Evolutionary conservation across 2,113 vertebrate species (phyloP), one percentile per base, ranked within the genome.

Genomic region (Rissa tridactyla): DNA sequence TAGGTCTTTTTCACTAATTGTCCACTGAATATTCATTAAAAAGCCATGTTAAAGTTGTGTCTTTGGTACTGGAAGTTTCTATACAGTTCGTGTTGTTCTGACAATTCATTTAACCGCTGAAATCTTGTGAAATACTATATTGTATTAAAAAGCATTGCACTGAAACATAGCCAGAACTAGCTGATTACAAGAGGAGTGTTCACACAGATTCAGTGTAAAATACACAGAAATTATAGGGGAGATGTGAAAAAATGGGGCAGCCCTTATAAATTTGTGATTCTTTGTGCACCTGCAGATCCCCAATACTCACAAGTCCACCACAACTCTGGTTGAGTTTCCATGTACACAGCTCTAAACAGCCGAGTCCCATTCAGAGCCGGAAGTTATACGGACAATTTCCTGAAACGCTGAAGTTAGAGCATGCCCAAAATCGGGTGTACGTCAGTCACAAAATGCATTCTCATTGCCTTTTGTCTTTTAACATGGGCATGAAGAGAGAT

Each of bases 311-410:
- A 72, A 72, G 5, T 57, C 42, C 46, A 57, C 32, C 11, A 15
- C 21, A 72, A 9, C 5, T 70, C 76, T 73, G 19, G 6, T 0
- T 64, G 15, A 91, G 51, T 10, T 51, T 21, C 30, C 64, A 40
- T 0, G 0, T 26, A 47, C 0, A 0, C 15, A 47, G 13, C 23
- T 83, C 64, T 46, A 51, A 86, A 46, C 7, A n/a, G 10, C 1
- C 6, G 60, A 66, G 2, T 55, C 8, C 36, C 46, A n/a, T 0
- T 21, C 13, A 64, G 2, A 86, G 18, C 13, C 25, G 55, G 32
- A 77, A 57, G 46, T 22, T 65, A 27, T 14, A 36, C 5, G 10
- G 42, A 66, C 16, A 30, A 49, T 51, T 29, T 40, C 18, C 11
- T 40, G 46, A 58, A 88, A 32, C 19, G 4, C 20, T 44, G 44